These are phyloP conservation scores for Petrolisthes manimaculis DNA, from an alignment of 2,888 invertebrate genomes.

Conservation along the genomic window DNA sequence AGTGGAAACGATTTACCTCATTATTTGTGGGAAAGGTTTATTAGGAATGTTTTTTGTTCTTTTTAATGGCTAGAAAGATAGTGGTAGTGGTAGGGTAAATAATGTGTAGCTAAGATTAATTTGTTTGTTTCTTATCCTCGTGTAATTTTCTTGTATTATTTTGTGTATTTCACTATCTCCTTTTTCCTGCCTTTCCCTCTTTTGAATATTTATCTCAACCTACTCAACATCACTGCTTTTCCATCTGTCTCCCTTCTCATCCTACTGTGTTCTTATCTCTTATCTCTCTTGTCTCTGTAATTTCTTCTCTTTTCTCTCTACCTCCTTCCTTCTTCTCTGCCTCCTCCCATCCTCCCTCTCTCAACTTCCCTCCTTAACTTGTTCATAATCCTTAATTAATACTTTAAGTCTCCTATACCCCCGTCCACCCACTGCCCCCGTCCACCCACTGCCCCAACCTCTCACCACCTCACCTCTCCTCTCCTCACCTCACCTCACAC, in stretches of 20 bases:
- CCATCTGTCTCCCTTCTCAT: neutral
- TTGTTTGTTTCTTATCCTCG: no score
- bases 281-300: neutral
- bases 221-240: neutral
- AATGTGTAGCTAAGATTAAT: no score
- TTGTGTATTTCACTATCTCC: neutral
- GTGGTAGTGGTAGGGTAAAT: no score
- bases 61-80: no score
- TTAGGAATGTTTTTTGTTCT: no score
- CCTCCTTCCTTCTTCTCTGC: neutral
- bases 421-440: no score
- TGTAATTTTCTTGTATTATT: no score
- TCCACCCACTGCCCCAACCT: no score
- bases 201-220: neutral
- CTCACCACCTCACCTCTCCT: no score
- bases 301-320: neutral
- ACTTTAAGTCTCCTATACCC: neutral
- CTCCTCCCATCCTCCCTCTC: neutral
- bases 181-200: neutral
- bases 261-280: neutral
- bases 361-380: slow-evolving; percentile 10
- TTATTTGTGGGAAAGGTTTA: no score
- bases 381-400: neutral
- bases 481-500: no score
- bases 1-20: no score